These are phyloP conservation scores for Ctenicera cuprea DNA, from an alignment of 2,888 invertebrate species.

Conservation along the genomic window DNA sequence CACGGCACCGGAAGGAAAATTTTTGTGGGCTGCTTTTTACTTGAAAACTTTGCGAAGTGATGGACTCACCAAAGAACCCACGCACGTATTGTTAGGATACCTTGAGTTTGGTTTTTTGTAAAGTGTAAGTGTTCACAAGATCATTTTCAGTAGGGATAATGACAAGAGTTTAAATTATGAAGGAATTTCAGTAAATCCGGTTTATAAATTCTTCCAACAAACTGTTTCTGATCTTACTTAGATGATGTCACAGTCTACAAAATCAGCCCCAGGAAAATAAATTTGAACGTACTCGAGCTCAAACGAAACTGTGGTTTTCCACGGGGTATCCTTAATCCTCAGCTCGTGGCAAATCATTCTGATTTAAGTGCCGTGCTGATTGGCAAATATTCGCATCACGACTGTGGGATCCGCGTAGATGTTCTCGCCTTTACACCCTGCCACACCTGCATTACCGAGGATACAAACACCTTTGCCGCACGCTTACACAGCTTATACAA, in stretches of 20 bases:
- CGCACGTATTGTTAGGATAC: no score
- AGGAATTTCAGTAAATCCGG: no score
- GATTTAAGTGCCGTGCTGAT: constrained; percentile 41
- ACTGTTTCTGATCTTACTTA: no score
- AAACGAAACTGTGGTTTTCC: neutral
- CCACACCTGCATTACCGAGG: constrained; percentile 51
- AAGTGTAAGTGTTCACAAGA: no score
- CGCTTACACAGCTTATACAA: constrained; percentile 45
- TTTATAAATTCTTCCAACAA: no score
- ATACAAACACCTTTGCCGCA: constrained; percentile 50
- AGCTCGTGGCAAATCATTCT: constrained; percentile 22
- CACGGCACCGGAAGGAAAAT: constrained; percentile 28
- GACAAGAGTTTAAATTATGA: no score
- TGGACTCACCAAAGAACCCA: no score
- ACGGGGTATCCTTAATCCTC: neutral
- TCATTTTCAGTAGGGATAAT: no score
- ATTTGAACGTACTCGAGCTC: no score
- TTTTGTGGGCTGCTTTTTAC: constrained; percentile 25
- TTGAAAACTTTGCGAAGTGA: neutral
- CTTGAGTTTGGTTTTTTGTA: no score
- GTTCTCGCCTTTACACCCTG: constrained; percentile 52
- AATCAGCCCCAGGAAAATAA: no score
- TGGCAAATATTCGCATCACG: constrained; percentile 55
- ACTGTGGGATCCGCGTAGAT: constrained; percentile 53
- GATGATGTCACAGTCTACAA: no score